Base-by-base conservation (phyloP, 1,140 invertebrate genomes). In the Xylocopa sonorina region DNA sequence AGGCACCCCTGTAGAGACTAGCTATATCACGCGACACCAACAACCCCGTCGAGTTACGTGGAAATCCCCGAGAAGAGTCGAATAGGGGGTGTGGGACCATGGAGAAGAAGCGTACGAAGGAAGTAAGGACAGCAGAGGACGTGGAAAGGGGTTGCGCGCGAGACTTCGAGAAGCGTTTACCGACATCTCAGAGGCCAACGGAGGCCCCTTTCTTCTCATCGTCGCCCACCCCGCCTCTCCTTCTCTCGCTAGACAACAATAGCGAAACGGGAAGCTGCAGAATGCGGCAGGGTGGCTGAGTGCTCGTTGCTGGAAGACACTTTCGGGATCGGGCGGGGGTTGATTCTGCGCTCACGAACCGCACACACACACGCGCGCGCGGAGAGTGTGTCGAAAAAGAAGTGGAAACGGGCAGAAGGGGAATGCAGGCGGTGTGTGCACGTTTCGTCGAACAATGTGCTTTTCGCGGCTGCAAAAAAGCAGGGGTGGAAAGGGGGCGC, bases 401-500 rank as follows among this genome's bases (percentile, higher is more conserved):
- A n/a, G n/a, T n/a, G n/a, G n/a, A n/a, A n/a, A n/a, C n/a, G 38
- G 3, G 38, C 9, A 9, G 38, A 38, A 38, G 38, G 9, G 38
- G 38, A 9, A 38, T 4, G 38, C 3, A 9, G 3, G 3, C 38
- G 38, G 38, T 9, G 38, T n/a, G 63, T 55, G 32, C 67, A 58
- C 74, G 78, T 73, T 79, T 79, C 72, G 53, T 75, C 75, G 75
- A 78, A 72, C 74, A 76, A 81, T 78, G 73, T 81, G 77, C 79
- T 83, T 60, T 57, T 64, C 73, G 73, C 43, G 55, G 80, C 38
- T 68, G 62, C 50, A 76, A 80, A 64, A 79, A 78, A 29, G 51
- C 38, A n/a, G 29, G 57, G 12, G 53, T 64, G n/a, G 9, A 38
- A 38, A 38, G 9, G 9, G 38, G 9, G 9, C 3, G 16, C 29